Evolutionary conservation across 2,113 vertebrate species (phyloP).

Genomic region (Mungos mungo): DNA sequence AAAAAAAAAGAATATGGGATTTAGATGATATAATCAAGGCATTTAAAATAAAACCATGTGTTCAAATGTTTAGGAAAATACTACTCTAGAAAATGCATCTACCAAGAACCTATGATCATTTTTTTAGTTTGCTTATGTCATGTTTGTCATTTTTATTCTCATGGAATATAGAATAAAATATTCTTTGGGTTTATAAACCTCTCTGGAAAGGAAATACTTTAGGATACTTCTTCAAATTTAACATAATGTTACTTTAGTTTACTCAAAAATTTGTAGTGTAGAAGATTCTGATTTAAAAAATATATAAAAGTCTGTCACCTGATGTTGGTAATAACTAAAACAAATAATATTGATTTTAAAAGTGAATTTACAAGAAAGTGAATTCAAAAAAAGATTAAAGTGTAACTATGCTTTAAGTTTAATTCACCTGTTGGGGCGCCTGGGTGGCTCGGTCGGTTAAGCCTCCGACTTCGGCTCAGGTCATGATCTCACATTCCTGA

Average conservation of each 20-base stretch:
- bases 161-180: background rate
- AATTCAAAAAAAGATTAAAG: background rate
- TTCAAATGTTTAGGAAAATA: slow-evolving; percentile 43
- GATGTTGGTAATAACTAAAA: background rate
- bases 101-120: background rate
- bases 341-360: background rate
- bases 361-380: background rate
- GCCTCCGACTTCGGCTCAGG: no score
- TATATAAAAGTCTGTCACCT: background rate
- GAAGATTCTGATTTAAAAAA: background rate
- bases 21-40: background rate
- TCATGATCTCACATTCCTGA: no score
- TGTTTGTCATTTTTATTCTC: background rate
- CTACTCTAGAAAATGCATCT: background rate
- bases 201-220: background rate
- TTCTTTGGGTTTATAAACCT: background rate
- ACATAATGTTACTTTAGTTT: background rate
- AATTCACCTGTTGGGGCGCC: background rate
- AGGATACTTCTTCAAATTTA: background rate
- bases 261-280: background rate
- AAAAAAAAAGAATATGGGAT: background rate
- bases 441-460: no score
- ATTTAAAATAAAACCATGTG: background rate
- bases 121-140: background rate
- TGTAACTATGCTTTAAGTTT: background rate